Percentiles rank a stretch among this genome's conserved stretches.
Evolutionary conservation across 2,797 vertebrate species (phyloP).

Genomic region (Atherinosoma microstoma): DNA sequence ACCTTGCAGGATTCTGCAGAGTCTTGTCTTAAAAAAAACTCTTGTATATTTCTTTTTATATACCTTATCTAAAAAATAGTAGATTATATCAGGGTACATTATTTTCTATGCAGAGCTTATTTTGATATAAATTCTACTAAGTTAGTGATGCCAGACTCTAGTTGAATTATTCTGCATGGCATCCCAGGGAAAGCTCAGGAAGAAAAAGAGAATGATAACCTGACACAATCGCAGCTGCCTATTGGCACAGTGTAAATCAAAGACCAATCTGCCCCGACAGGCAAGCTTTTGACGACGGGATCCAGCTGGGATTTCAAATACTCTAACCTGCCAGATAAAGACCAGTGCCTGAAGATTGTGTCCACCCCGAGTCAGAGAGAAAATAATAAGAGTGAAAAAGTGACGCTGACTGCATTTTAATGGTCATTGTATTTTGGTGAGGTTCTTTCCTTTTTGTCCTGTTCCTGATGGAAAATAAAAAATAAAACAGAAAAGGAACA

Average conservation of each 20-base stretch:
- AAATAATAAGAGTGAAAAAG: slow-evolving; percentile 67
- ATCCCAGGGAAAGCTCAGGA: slow-evolving; percentile 66
- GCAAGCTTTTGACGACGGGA: slow-evolving; percentile 74
- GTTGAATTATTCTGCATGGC: slow-evolving; percentile 67
- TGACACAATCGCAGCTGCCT: slow-evolving; percentile 72
- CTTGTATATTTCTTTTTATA: slow-evolving; percentile 23
- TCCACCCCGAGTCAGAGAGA: slow-evolving; percentile 64
- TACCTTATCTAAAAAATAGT: slow-evolving; percentile 24
- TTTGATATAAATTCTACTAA: slow-evolving; percentile 42
- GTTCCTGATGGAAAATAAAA: slow-evolving; percentile 28
- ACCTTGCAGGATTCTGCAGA: slow-evolving; percentile 9
- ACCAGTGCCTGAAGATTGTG: slow-evolving; percentile 69
- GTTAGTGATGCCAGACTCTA: slow-evolving; percentile 47
- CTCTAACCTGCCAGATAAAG: slow-evolving; percentile 81
- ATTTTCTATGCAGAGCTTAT: slow-evolving; percentile 22
- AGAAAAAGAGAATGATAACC: slow-evolving; percentile 80
- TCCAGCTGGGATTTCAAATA: slow-evolving; percentile 81
- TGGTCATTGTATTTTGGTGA: slow-evolving; percentile 52
- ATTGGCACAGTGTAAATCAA: slow-evolving; percentile 79
- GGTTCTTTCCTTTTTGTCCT: slow-evolving; percentile 50
- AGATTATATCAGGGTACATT: slow-evolving; percentile 46
- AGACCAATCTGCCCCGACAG: slow-evolving; percentile 83
- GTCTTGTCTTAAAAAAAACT: slow-evolving; percentile 14
- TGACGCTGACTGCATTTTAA: slow-evolving; percentile 82
- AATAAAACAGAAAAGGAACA: slow-evolving; percentile 23